Base-by-base conservation (phyloP, 37 sponge, comb jelly and placozoan species). In the Beroe ovata region DNA sequence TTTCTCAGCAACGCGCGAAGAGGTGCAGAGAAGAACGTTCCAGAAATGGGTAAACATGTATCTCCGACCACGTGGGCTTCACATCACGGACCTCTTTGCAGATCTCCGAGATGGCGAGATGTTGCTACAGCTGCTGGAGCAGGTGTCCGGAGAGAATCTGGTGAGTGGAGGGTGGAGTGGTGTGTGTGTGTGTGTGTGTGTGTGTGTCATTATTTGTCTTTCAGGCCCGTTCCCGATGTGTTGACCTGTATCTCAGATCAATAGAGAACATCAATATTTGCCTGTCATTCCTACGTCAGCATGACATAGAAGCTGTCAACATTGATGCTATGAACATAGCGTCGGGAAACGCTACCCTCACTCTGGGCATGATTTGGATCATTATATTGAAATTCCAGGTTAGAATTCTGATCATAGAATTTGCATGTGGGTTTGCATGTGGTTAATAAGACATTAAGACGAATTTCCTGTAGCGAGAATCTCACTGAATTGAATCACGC, bases 21-120 rank as follows among this genome's bases (percentile, higher is more conserved):
- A 42, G 47, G 84, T 77, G 26, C 84, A 77, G 84, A 77, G 41
- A 26, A 77, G 84, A 42, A 77, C 84, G 25, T 77, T 77, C 54
- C 54, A 77, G 47, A 39, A 42, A 26, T 77, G 84, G 84, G 54
- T 77, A 28, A 77, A 77, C 54, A 77, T 77, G 84, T 77, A 42
- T 28, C 84, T 77, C 23, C 25, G 30, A 66, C 69, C 69, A 26
- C 69, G 69, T 26, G 84, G 84, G 35, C 2, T 4, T 18, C 54
- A 42, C 54, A 35, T 77, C n/a, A 77, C 84, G 6, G 84, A 77
- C 23, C 54, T 77, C 36, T 77, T 42, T 19, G 14, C 84, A 8
- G 84, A 77, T 20, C 84, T 77, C 26, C 41, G 41, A 29, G 28
- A 39, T 4, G 84, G 84, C 0, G 84, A 36, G 22, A 21, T 77